phyloP scores from a whole-genome alignment of 2,888 invertebrate species.

The Phasia obesa region DNA sequence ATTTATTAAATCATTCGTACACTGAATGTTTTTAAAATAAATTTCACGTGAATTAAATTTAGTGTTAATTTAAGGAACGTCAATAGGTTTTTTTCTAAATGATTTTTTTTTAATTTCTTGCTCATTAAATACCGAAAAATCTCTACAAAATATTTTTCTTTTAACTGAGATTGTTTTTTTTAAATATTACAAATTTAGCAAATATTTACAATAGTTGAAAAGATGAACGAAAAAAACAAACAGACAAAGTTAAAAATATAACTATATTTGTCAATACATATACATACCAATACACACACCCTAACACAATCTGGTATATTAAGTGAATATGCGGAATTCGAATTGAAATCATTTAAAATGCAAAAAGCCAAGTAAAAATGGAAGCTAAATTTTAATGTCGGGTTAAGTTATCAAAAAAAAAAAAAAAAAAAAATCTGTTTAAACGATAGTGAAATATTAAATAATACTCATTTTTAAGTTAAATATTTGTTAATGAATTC shows the following conservation, averaged over 20 bases:
- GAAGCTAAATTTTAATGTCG: neutral
- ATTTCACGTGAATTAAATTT: conserved; percentile 46
- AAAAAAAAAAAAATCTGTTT: neutral
- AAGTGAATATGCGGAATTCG: conserved; percentile 2
- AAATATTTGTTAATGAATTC: conserved; percentile 42
- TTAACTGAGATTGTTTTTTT: conserved; percentile 17
- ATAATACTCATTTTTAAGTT: conserved; percentile 32
- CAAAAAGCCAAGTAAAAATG: conserved; percentile 12
- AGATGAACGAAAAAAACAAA: conserved; percentile 38
- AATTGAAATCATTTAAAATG: conserved; percentile 42
- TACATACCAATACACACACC: neutral
- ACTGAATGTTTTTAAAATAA: conserved; percentile 5
- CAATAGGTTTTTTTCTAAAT: neutral
- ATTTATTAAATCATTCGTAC: neutral
- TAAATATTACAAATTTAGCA: conserved; percentile 63
- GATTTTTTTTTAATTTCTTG: neutral
- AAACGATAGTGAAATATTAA: conserved; percentile 32
- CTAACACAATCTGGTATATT: neutral
- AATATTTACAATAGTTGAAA: conserved; percentile 62
- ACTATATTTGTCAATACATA: conserved; percentile 50
- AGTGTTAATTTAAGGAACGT: conserved; percentile 33
- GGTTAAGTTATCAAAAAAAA: neutral
- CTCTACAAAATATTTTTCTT: conserved; percentile 18
- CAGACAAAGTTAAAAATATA: conserved; percentile 39
- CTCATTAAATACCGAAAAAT: conserved; percentile 22